A percentile compares a stretch with the other conserved stretches of the same genome.
Evolutionary conservation across 23 tunicate species (phyloP).

Genomic region (Trididemnum miniatum): DNA sequence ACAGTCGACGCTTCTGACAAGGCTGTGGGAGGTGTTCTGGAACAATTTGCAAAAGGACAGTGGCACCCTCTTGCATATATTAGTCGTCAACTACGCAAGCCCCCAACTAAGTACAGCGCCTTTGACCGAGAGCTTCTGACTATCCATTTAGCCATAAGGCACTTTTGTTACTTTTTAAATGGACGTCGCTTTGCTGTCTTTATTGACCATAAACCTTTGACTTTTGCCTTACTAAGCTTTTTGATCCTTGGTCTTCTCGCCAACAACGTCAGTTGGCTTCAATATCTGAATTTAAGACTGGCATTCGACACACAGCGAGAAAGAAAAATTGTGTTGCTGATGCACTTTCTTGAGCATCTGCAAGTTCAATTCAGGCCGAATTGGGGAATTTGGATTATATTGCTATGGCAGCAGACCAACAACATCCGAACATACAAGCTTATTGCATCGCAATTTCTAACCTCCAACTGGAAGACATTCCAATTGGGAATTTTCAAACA

Average conservation of each 20-base stretch:
- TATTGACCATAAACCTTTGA: constrained; percentile 20
- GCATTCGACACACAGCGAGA: constrained; percentile 3
- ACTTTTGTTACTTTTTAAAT: background rate
- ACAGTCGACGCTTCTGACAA: background rate
- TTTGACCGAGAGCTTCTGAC: constrained; percentile 6
- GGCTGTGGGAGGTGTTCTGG: constrained; percentile 6
- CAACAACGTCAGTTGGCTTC: constrained; percentile 15
- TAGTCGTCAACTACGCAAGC: background rate
- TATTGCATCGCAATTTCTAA: background rate
- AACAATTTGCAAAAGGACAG: background rate
- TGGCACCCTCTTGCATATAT: background rate
- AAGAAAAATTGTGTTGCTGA: background rate
- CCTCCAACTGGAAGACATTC: background rate
- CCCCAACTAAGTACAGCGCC: constrained; percentile 2
- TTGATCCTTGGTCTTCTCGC: background rate
- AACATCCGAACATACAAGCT: background rate
- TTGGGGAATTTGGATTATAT: background rate
- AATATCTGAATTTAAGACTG: background rate
- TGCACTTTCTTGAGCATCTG: background rate
- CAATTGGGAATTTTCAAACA: background rate
- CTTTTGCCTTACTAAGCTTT: background rate
- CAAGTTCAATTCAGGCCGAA: background rate
- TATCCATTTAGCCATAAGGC: background rate
- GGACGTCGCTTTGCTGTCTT: background rate
- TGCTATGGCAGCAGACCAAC: constrained; percentile 7